Evolutionary conservation across 2,888 invertebrate genomes (phyloP), one percentile per base, ranked within the genome.

Genomic region (Gisinianus flammeolus): DNA sequence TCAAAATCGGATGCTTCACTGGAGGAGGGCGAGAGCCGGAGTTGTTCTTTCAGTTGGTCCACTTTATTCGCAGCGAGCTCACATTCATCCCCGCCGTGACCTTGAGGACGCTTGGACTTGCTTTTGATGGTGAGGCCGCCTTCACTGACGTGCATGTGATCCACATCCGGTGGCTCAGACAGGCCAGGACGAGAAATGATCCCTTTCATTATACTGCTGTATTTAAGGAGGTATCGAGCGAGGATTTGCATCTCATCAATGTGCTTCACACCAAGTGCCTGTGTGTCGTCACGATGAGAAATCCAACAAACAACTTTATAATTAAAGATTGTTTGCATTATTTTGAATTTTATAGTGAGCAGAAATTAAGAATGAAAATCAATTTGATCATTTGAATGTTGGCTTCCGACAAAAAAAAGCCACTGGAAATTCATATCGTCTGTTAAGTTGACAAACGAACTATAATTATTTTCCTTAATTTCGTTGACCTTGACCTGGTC

Each of bases 171-270:
- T 19, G 33, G 76, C 12, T 54, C 28, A 35, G 35, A 12, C n/a
- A 33, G 4, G 19, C 28, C 52, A 78, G 78, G 78, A 71, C 70
- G 77, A 0, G 81, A 79, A 64, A 82, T 79, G n/a, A 82, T 75
- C 10, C 81, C 82, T 74, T 78, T 77, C 68, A 78, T 79, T 16
- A 82, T 78, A 31, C 76, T 79, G 74, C 83, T 81, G 28, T 81
- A 67, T 75, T 77, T 80, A 10, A 81, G 64, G 52, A 83, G 64
- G 44, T 80, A 81, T 58, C 78, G 74, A 1, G 82, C 79, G n/a
- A 83, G 76, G 31, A 79, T 76, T 69, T 82, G 79, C 79, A 83
- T 80, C 66, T 83, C 82, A 22, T 68, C 35, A 0, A 79, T 67
- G 12, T 76, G 77, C 3, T 73, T 79, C 0, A 83, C 78, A 33